phyloP scores from a whole-genome alignment of 2,113 vertebrate genomes.

The Melospiza melodia region DNA sequence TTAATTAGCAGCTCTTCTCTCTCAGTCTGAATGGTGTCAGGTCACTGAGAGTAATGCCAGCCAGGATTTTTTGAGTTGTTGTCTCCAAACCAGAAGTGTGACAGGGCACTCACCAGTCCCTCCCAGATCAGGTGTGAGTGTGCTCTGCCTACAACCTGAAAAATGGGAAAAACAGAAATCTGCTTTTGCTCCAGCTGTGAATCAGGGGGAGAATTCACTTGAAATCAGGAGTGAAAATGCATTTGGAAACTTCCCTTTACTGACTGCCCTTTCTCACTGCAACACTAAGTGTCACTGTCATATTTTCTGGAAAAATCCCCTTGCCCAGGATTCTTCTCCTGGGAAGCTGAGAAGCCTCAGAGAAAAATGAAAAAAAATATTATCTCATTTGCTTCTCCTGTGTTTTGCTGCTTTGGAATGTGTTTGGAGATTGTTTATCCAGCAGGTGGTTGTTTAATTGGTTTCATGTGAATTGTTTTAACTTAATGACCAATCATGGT shows the following conservation, averaged over 20 bases:
- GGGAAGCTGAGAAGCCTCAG: no score
- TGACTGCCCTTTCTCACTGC: not conserved
- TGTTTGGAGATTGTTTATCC: no score
- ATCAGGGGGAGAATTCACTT: not conserved
- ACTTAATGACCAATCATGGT: no score
- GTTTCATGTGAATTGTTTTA: no score
- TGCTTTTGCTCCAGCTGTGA: not conserved
- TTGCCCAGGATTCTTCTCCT: no score
- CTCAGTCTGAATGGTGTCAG: not conserved
- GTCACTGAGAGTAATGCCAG: not conserved
- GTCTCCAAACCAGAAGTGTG: not conserved
- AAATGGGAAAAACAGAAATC: not conserved
- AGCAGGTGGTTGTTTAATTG: no score
- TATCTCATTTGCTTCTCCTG: no score
- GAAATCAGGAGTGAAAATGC: not conserved
- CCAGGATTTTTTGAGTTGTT: no score
- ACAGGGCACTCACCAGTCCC: not conserved
- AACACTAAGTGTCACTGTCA: not conserved
- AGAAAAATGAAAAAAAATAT: no score
- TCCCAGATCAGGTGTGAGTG: rapidly evolving
- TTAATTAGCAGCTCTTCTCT: not conserved
- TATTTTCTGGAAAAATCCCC: no score
- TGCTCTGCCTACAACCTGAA: not conserved
- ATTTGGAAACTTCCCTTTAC: not conserved
- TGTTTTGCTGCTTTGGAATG: no score